Percentiles rank a stretch among this genome's conserved stretches.
Evolutionary conservation across 2,113 vertebrate species (phyloP).

Genomic region (Melozone crissalis): DNA sequence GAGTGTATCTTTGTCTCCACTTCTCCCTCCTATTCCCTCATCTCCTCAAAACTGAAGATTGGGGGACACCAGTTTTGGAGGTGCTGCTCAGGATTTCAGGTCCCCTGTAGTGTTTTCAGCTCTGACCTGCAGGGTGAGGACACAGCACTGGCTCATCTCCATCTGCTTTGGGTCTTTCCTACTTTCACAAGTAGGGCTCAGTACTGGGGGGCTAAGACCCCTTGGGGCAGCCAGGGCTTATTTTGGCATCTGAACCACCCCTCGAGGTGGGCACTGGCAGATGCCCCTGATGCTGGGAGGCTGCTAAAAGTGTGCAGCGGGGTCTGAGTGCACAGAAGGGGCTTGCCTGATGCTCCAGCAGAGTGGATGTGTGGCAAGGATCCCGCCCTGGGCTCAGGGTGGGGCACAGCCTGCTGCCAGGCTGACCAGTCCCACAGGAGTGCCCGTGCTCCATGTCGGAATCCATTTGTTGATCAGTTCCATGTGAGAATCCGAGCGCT

Average conservation of each 20-base stretch:
- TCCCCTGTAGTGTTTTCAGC: neutral
- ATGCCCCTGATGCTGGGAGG: neutral
- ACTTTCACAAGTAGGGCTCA: neutral
- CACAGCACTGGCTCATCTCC: neutral
- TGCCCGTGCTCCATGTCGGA: fast-evolving
- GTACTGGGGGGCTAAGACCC: neutral
- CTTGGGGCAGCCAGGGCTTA: neutral
- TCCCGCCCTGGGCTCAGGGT: fast-evolving
- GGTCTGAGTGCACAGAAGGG: neutral
- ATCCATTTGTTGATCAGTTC: neutral
- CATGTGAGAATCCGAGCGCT: fast-evolving
- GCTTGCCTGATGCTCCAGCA: neutral
- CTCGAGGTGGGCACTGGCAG: fast-evolving
- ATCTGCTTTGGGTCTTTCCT: neutral
- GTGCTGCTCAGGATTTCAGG: neutral
- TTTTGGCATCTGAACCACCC: neutral
- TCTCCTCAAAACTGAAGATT: neutral
- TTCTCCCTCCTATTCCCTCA: neutral
- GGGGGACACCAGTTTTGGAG: neutral
- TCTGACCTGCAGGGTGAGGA: fast-evolving
- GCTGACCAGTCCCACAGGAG: neutral
- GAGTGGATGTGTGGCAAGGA: neutral
- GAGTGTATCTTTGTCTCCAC: neutral
- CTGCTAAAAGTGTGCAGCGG: neutral
- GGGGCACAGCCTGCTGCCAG: neutral